Conservation (phyloP, 2,888 invertebrate genomes). For the Branchellion lobata region DNA sequence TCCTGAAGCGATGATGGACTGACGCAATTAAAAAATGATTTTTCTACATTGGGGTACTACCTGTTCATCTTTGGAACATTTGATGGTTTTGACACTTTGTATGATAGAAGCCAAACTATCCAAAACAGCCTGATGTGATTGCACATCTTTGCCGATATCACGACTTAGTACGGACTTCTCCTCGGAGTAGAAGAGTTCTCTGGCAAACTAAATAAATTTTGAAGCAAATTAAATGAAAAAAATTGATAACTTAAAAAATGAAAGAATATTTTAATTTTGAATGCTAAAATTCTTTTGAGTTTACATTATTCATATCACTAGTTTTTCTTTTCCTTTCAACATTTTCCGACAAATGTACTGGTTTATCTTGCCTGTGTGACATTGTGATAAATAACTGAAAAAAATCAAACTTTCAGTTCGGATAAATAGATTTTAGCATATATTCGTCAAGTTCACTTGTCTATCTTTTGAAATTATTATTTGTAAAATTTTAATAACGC, state of each 20-base stretch:
- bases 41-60: not conserved
- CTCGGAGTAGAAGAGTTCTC: slow-evolving; percentile 64
- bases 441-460: too few relatives aligned
- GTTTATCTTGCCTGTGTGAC: not conserved
- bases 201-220: slow-evolving; percentile 25
- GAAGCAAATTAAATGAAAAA: not conserved
- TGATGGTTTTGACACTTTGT: slow-evolving; percentile 66
- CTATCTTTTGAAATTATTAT: too few relatives aligned
- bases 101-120: slow-evolving; percentile 72
- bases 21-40: not conserved
- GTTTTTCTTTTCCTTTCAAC: slow-evolving; percentile 4
- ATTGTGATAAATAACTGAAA: not conserved
- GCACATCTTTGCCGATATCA: slow-evolving; percentile 71
- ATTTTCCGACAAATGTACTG: not conserved
- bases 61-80: slow-evolving; percentile 50
- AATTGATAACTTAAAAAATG: not conserved
- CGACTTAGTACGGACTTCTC: slow-evolving; percentile 73
- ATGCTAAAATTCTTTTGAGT: not conserved
- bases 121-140: slow-evolving; percentile 72
- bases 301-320: not conserved
- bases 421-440: too few relatives aligned
- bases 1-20: too few relatives aligned
- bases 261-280: not conserved
- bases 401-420: too few relatives aligned
- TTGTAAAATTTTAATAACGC: too few relatives aligned